phyloP scores from a whole-genome alignment of 2,888 invertebrate species.

The Eristalis arbustorum region DNA sequence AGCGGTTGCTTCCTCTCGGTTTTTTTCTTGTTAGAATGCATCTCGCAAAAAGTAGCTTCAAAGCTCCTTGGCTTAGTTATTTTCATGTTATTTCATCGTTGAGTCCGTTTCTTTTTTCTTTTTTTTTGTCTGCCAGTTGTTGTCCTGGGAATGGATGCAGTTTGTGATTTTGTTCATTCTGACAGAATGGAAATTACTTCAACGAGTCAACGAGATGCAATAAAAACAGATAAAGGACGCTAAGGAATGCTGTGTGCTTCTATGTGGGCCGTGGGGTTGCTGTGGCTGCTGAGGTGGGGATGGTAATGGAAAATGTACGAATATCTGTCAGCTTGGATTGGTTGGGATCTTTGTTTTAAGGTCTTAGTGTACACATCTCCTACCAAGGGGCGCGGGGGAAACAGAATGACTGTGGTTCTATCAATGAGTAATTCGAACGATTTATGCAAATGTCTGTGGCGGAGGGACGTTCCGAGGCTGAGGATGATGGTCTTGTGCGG shows the following conservation, averaged over 20 bases:
- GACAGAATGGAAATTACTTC: constrained; percentile 61
- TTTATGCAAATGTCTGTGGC: constrained; percentile 56
- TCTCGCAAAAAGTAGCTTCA: neutral
- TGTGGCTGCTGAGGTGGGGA: neutral
- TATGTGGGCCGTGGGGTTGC: no score
- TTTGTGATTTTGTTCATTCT: constrained; percentile 43
- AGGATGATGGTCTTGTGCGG: neutral
- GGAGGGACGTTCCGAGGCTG: neutral
- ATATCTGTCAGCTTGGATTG: constrained; percentile 53
- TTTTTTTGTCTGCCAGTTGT: neutral
- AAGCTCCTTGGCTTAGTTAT: neutral
- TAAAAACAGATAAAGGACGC: constrained; percentile 36
- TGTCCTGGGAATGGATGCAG: constrained; percentile 18
- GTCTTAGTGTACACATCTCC: constrained; percentile 32
- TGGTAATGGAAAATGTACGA: constrained; percentile 54
- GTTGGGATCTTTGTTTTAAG: constrained; percentile 45
- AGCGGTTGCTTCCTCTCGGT: neutral
- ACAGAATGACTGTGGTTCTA: constrained; percentile 54
- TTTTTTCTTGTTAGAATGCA: constrained; percentile 1
- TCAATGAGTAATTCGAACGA: constrained; percentile 55
- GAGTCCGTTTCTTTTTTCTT: neutral
- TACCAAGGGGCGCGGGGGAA: constrained; percentile 17
- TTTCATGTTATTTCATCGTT: neutral
- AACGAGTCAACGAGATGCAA: constrained; percentile 31
- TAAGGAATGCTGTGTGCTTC: constrained; percentile 9